phyloP scores from a whole-genome alignment of 2,888 invertebrate species.

The Drosophila anomalata region DNA sequence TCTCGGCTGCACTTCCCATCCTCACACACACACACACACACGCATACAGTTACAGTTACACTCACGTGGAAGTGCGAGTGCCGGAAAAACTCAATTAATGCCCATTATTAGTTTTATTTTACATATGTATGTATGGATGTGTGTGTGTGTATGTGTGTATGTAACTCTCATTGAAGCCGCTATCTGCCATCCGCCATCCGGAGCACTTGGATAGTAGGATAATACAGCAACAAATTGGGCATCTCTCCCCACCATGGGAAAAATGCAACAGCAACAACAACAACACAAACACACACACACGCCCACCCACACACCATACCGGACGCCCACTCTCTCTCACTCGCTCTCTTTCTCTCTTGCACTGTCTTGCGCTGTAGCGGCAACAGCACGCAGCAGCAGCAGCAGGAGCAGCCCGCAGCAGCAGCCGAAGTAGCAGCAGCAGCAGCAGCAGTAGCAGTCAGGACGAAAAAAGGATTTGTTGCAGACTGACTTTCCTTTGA shows the following conservation, averaged over 20 bases:
- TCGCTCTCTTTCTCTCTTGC: slow-evolving; percentile 32
- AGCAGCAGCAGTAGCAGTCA: slow-evolving; percentile 31
- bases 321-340: slow-evolving; percentile 48
- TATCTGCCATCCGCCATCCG: background rate
- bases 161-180: slow-evolving; percentile 1
- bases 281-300: slow-evolving; percentile 12
- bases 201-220: slow-evolving; percentile 28
- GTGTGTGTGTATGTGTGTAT: background rate
- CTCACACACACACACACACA: slow-evolving; percentile 26
- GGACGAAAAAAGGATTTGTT: slow-evolving; percentile 49
- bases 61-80: slow-evolving; percentile 28
- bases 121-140: background rate
- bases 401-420: slow-evolving; percentile 25
- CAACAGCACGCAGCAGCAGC: slow-evolving; percentile 43
- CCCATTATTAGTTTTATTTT: slow-evolving; percentile 53
- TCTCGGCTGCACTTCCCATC: slow-evolving; percentile 61
- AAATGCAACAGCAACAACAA: slow-evolving; percentile 31
- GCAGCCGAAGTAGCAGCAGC: slow-evolving; percentile 26
- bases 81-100: slow-evolving; percentile 77
- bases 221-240: slow-evolving; percentile 40
- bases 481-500: slow-evolving; percentile 40
- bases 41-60: too few relatives aligned
- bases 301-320: slow-evolving; percentile 58
- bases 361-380: slow-evolving; percentile 68
- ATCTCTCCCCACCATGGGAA: slow-evolving; percentile 7